These are phyloP conservation scores for Phalanger gymnotis DNA, from an alignment of 2,797 vertebrate genomes.

Conservation along the genomic window DNA sequence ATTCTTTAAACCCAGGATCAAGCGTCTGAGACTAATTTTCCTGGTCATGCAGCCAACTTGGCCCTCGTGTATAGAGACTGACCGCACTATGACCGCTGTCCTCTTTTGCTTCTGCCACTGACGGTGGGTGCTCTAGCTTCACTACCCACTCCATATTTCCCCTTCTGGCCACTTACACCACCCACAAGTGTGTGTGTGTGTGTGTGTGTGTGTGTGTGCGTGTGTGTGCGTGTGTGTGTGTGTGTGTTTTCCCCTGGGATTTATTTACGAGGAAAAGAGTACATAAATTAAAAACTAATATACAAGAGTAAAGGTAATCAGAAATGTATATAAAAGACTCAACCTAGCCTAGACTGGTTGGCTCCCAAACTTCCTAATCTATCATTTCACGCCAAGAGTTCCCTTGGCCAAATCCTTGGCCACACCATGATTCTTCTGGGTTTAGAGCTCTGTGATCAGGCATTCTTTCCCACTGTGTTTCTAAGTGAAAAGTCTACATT, in stretches of 20 bases:
- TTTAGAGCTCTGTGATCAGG: background rate
- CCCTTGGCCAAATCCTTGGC: background rate
- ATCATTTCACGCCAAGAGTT: background rate
- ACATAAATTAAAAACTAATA: background rate
- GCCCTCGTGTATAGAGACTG: background rate
- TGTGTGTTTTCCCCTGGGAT: background rate
- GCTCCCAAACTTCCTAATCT: background rate
- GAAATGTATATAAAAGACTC: background rate
- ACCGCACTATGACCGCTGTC: background rate
- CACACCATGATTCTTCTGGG: background rate
- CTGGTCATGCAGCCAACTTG: background rate
- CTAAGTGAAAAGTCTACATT: background rate
- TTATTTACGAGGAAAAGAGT: background rate
- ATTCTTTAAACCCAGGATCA: background rate
- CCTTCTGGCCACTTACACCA: background rate
- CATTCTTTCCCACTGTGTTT: background rate
- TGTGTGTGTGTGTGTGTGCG: too few species aligned
- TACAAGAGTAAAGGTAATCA: background rate
- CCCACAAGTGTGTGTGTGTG: background rate
- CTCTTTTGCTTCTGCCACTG: background rate
- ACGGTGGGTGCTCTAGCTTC: background rate
- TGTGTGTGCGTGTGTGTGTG: too few species aligned
- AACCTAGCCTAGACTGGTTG: background rate
- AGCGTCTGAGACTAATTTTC: background rate
- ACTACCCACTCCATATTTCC: background rate